Evolutionary conservation across 2,113 vertebrate species (phyloP).

Genomic region (Lathamus discolor): DNA sequence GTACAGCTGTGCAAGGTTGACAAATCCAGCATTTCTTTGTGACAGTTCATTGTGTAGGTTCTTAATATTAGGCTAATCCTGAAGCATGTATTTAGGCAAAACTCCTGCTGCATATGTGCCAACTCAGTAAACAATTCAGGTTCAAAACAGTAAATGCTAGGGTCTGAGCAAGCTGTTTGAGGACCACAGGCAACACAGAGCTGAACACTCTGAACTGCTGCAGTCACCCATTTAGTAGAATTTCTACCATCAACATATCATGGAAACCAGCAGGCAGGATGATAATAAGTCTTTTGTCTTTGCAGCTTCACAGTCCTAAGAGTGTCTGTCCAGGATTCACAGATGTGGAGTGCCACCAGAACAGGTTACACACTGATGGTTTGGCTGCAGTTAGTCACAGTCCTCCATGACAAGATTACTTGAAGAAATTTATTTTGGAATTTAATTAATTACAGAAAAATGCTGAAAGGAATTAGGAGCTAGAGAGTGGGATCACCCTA

Average conservation of each 20-base stretch:
- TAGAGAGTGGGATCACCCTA: background rate
- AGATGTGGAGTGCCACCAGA: rapidly evolving
- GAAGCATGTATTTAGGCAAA: background rate
- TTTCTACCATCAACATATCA: background rate
- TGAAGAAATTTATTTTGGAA: background rate
- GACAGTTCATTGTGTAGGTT: slow-evolving; percentile 22
- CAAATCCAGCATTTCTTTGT: slow-evolving; percentile 9
- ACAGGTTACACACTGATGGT: background rate
- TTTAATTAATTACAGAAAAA: background rate
- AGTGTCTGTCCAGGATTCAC: background rate
- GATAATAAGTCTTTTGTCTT: background rate
- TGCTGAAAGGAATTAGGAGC: background rate
- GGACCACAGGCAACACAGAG: background rate
- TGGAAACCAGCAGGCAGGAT: background rate
- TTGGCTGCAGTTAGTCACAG: rapidly evolving
- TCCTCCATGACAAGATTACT: background rate
- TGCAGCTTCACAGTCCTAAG: background rate
- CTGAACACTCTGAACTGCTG: background rate
- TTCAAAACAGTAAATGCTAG: background rate
- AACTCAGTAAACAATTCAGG: background rate
- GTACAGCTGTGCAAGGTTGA: slow-evolving; percentile 16
- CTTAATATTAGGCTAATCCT: slow-evolving; percentile 5
- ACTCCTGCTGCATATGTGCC: background rate
- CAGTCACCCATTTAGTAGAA: background rate
- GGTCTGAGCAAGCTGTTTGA: background rate